Evolutionary conservation across 1,140 invertebrate species (phyloP), one percentile per base, ranked within the genome.

Genomic region (Euschistus heros): DNA sequence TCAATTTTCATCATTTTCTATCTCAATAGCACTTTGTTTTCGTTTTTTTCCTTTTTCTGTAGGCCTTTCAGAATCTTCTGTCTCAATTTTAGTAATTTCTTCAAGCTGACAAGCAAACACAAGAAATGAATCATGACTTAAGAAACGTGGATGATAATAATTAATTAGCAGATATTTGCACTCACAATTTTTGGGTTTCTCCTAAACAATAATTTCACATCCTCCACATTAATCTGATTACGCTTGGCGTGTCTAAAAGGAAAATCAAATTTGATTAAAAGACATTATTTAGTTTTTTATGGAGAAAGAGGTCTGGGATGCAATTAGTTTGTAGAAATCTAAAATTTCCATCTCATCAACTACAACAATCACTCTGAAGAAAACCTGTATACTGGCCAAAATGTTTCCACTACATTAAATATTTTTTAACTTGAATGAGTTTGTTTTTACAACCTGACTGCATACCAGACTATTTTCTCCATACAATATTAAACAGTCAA

Each of bases 171-270:
- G 6, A 22, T 50, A 22, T 15, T 54, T n/a, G 1, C 17, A 61
- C 59, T 61, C 33, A 61, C 59, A 61, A 61, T 37, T 44, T 61
- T 61, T 42, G 27, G n/a, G 42, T 61, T 61, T 13, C 59, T 37
- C 18, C 59, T 33, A 26, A 33, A 61, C n/a, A 42, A 18, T 20
- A 61, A 15, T 18, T 44, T 37, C 4, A 61, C 59, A 61, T 61
- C 59, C 17, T 61, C 59, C 17, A 33, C 14, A 42, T 37, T 61
- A 4, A 61, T 44, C 18, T 61, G n/a, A 42, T 33, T 61, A 7
- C 59, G 27, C 33, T 61, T 61, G 8, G 59, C 59, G 42, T 61
- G 59, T 7, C 59, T 61, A 37, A 61, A 61, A 61, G 15, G 6
- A 61, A 20, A 33, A 61, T 42, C 17, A 42, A 61, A 22, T 54